Evolutionary conservation across 1,140 invertebrate genomes (phyloP).

Genomic region (Rhopalosiphum padi): DNA sequence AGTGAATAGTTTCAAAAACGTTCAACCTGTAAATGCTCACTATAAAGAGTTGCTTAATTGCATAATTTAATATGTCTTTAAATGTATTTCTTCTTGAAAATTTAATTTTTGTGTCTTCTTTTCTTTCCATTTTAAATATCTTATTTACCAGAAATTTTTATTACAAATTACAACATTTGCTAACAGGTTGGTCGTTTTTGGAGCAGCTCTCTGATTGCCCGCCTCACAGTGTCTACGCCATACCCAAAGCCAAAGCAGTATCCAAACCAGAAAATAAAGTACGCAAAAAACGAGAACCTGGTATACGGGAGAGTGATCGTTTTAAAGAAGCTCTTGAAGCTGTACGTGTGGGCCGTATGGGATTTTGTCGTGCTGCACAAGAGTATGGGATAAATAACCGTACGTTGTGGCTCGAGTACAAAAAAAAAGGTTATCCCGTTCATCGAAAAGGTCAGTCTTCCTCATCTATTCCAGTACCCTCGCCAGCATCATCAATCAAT

Average conservation of each 20-base stretch:
- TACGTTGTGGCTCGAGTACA: constrained; percentile 83
- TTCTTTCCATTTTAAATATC: constrained; percentile 40
- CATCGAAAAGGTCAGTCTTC: constrained; percentile 58
- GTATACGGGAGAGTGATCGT: constrained; percentile 56
- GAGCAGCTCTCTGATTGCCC: constrained; percentile 56
- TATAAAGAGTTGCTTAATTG: constrained; percentile 50
- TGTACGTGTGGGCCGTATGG: constrained; percentile 80
- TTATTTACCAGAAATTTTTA: constrained; percentile 51
- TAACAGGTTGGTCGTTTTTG: constrained; percentile 58
- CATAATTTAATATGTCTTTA: constrained; percentile 23
- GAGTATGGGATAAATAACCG: constrained; percentile 84
- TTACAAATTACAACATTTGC: constrained; percentile 54
- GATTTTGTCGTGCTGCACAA: constrained; percentile 82
- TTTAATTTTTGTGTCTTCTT: constrained; percentile 44
- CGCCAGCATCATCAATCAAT: constrained; percentile 36
- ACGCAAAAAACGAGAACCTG: constrained; percentile 47
- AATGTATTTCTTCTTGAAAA: constrained; percentile 50
- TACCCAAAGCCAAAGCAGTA: constrained; percentile 51
- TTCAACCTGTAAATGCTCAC: constrained; percentile 55
- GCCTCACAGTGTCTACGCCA: constrained; percentile 56
- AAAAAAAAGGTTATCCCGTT: constrained; percentile 80
- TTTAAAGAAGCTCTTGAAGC: constrained; percentile 73
- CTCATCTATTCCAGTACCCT: background rate
- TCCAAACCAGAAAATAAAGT: constrained; percentile 53
- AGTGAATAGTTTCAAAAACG: constrained; percentile 57